These are phyloP conservation scores for Sebastolobus altivelis DNA, from an alignment of 2,797 vertebrate genomes.

Conservation along the genomic window DNA sequence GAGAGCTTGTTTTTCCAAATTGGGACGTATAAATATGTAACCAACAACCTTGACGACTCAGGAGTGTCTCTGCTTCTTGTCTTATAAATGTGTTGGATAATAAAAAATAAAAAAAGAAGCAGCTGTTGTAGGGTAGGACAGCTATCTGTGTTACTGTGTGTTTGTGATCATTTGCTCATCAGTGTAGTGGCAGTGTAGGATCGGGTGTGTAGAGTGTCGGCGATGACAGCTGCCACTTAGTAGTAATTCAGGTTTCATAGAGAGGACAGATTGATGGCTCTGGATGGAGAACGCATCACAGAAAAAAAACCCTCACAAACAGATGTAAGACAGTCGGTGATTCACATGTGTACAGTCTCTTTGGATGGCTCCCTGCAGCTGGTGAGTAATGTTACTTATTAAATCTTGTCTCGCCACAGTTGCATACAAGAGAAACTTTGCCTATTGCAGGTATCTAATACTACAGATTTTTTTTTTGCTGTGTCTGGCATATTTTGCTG, in stretches of 20 bases:
- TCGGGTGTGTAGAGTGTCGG: constrained; percentile 6
- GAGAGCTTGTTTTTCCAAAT: constrained; percentile 49
- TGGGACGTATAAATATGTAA: constrained; percentile 60
- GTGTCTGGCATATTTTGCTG: neutral
- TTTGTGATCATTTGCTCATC: constrained; percentile 24
- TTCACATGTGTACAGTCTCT: neutral
- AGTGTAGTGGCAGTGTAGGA: neutral
- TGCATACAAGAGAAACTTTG: neutral
- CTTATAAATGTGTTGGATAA: constrained; percentile 24
- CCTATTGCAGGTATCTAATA: neutral
- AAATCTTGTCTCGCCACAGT: constrained; percentile 1
- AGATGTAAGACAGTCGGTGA: constrained; percentile 19
- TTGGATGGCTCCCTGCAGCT: neutral
- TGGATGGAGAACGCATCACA: constrained; percentile 5
- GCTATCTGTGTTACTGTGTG: neutral
- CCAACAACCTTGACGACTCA: constrained; percentile 40
- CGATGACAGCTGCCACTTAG: constrained; percentile 52
- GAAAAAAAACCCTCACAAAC: neutral
- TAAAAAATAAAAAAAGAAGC: constrained; percentile 23
- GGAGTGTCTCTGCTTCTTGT: constrained; percentile 29
- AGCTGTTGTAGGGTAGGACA: constrained; percentile 11
- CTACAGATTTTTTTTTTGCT: neutral
- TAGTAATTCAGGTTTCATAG: constrained; percentile 47
- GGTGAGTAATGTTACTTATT: constrained; percentile 17
- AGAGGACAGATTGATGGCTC: constrained; percentile 24